Evolutionary conservation across 2,797 vertebrate species (phyloP), one percentile per base, ranked within the genome.

Genomic region (Schizopygopsis malacanthus): DNA sequence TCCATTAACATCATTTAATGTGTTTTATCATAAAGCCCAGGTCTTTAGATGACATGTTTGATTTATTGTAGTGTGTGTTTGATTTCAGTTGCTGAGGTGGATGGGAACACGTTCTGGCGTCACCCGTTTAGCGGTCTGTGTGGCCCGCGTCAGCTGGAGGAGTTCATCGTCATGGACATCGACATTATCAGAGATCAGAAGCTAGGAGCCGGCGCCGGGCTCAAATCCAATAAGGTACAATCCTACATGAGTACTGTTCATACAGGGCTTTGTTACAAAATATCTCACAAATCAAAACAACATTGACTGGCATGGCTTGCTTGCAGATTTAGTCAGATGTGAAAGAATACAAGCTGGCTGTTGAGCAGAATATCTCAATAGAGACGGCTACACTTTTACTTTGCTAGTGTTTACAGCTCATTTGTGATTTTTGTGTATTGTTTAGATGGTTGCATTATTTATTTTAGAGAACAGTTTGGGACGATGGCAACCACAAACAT

Each of bases 91-190:
- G 97, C 98, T 12, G 98, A 99, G 91, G 94, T 99, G 45, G 98
- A 98, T 45, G 96, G 97, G 0, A 97, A 80, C 90, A 98, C 97
- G 2, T 99, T 96, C 92, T 99, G 98, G 98, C 97, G 96, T 39
- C 90, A 96, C 86, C 98, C 98, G 69, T 99, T 99, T 94, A 95
- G 89, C 93, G 97, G 97, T 86, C 94, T 99, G 79, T 97, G 96
- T 91, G 94, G 95, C 88, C 98, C 97, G n/a, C 96, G 96, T 65
- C 97, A 99, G 83, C 94, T 99, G 16, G 97, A 98, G 88, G 97
- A 99, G 91, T 99, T 99, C 87, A 96, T 99, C 65, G 93, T 99
- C 54, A 97, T 99, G 96, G 98, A 99, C n/a, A 94, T 93, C 43
- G 97, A 94, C 54, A 77, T 95, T 84, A 94, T 98, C 88, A 93